A percentile compares a stretch with the other conserved stretches of the same genome.
Evolutionary conservation across 2,113 vertebrate species (phyloP).

Genomic region (Tachuris rubrigastra): DNA sequence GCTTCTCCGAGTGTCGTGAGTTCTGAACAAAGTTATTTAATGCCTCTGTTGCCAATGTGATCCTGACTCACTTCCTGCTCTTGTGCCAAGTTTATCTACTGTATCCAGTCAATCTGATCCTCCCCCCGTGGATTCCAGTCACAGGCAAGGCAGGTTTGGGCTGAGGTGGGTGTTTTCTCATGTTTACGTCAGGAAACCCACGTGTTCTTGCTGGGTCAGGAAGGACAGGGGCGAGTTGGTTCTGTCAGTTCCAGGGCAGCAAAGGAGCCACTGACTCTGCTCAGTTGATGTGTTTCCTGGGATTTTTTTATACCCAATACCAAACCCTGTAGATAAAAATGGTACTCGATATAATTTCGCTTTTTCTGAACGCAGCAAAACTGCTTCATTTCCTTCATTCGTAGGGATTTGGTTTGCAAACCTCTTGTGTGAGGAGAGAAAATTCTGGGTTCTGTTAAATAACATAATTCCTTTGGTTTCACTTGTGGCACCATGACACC

Average conservation of each 20-base stretch:
- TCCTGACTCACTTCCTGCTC: slow-evolving; percentile 40
- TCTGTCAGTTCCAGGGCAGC: neutral
- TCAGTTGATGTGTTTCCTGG: neutral
- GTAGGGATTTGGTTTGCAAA: neutral
- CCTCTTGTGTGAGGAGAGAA: neutral
- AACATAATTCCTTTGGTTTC: neutral
- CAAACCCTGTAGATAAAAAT: neutral
- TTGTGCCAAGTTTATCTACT: slow-evolving; percentile 68
- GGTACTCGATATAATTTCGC: neutral
- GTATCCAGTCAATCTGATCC: slow-evolving; percentile 26
- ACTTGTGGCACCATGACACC: accelerated
- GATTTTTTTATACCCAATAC: neutral
- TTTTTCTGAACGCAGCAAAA: neutral
- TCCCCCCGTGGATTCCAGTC: neutral
- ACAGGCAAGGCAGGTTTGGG: neutral
- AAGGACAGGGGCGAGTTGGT: neutral
- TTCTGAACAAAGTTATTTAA: slow-evolving; percentile 43
- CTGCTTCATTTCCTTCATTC: neutral
- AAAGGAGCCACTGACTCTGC: neutral
- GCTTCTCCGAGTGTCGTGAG: slow-evolving; percentile 7
- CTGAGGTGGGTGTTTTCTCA: slow-evolving; percentile 23
- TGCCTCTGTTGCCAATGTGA: slow-evolving; percentile 19
- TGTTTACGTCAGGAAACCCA: slow-evolving; percentile 44
- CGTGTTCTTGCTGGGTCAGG: neutral
- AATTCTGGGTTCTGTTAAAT: neutral